Conservation (phyloP, 1,140 invertebrate genomes). For the Drosophila rhopaloa region DNA sequence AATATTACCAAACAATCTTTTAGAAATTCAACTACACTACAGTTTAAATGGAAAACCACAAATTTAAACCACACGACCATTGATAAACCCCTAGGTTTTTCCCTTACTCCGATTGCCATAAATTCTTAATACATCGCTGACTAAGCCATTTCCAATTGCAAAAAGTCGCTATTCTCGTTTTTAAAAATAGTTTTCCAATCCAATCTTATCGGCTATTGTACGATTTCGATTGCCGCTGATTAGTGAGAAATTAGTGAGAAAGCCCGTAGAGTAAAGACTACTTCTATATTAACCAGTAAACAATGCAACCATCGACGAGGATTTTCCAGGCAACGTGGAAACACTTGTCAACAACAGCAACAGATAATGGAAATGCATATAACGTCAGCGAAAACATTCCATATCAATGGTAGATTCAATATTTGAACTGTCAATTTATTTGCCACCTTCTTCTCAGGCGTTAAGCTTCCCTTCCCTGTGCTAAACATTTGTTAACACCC, state of each 20-base stretch:
- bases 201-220: conserved; percentile 22
- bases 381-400: conserved; percentile 15
- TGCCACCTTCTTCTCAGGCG: conserved; percentile 1
- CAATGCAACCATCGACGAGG: not conserved
- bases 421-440: conserved; percentile 31
- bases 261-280: not conserved
- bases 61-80: conserved; percentile 2
- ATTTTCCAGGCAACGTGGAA: conserved; percentile 15
- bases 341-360: conserved; percentile 9
- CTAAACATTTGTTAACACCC: not conserved
- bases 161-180: not conserved
- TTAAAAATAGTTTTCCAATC: conserved; percentile 5
- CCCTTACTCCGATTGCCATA: conserved; percentile 14
- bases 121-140: conserved; percentile 1
- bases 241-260: conserved; percentile 3
- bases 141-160: conserved; percentile 8
- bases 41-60: not conserved
- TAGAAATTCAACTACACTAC: too few relatives aligned
- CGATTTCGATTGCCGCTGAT: conserved; percentile 22
- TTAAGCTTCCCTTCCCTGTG: conserved; percentile 1
- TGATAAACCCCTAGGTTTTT: conserved; percentile 9
- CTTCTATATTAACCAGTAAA: not conserved
- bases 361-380: conserved; percentile 25
- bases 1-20: too few relatives aligned
- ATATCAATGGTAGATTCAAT: conserved; percentile 22